phyloP scores from a whole-genome alignment of 2,888 invertebrate species.

The Ethmia dodecea region DNA sequence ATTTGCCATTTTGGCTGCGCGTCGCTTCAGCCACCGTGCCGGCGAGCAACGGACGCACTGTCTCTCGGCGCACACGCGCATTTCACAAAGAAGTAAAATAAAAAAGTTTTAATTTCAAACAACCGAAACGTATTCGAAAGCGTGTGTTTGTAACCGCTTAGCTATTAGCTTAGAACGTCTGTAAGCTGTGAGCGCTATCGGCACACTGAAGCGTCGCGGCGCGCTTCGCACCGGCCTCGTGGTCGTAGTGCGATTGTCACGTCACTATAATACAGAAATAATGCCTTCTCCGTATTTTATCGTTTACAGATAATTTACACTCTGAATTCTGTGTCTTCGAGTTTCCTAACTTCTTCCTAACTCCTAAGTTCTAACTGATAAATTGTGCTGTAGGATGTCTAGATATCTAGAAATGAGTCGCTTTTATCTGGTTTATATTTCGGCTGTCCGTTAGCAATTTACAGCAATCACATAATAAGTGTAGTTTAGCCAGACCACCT shows the following conservation, averaged over 20 bases:
- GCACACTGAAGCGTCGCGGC: conserved; percentile 44
- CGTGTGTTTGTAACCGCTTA: conserved; percentile 12
- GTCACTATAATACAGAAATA: conserved; percentile 42
- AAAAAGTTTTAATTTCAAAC: conserved; percentile 18
- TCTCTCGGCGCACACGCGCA: conserved; percentile 68
- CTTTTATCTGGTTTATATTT: too few relatives aligned
- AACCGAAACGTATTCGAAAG: conserved; percentile 16
- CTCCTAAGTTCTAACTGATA: too few relatives aligned
- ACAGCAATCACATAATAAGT: too few relatives aligned
- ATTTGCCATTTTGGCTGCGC: conserved; percentile 55
- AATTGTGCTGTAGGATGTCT: too few relatives aligned
- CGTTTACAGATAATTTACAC: conserved; percentile 34
- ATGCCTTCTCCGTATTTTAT: conserved; percentile 44
- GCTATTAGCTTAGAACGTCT: conserved; percentile 35
- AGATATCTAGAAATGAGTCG: too few relatives aligned
- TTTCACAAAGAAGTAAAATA: conserved; percentile 37
- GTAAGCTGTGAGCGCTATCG: conserved; percentile 52
- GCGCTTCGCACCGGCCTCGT: conserved; percentile 15
- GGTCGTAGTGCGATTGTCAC: conserved; percentile 23
- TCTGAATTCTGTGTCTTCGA: conserved; percentile 23
- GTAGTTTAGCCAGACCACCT: too few relatives aligned
- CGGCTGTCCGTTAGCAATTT: too few relatives aligned
- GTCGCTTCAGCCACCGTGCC: conserved; percentile 55
- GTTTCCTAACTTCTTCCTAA: too few relatives aligned
- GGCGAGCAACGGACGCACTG: conserved; percentile 54